Base-by-base conservation (phyloP, 2,113 vertebrate species). In the Macrotus californicus region DNA sequence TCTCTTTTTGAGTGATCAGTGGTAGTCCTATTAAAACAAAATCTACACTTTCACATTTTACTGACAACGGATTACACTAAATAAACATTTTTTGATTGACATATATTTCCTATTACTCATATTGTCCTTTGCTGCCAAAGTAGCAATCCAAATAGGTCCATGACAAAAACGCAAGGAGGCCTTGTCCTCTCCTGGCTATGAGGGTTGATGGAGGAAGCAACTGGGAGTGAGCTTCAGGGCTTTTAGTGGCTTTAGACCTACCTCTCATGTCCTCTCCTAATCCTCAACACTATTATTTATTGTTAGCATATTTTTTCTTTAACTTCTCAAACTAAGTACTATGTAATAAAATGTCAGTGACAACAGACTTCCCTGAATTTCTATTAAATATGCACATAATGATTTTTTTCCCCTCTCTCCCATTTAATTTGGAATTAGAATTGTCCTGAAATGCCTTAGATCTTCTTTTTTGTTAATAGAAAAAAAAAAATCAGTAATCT, bases 61-160 rank as follows among this genome's bases (percentile, higher is more conserved):
- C 94, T 96, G 95, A 98, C 95, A 98, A 96, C 85, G 70, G 89
- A 97, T 98, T 98, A 97, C 82, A 94, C 92, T 96, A 98, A 97
- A 97, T 96, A 98, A 98, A 98, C 96, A 48, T 82, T 50, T 97
- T 97, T 97, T 97, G 97, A 98, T 96, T 97, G 97, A 97, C 94
- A 88, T 85, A 76, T 96, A 79, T 97, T 98, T 98, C 84, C 95
- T 89, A 87, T 97, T 97, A 97, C 87, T 98, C 92, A 97, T n/a
- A 97, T 96, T 95, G 95, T 97, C 97, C 96, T 98, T 97, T 98
- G 81, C 91, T 98, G 97, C 73, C 97, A 98, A 94, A 97, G 91
- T 12, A 97, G 76, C 54, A 91, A 94, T 95, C 93, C 73, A 96
- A 97, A 97, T 61, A 94, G 13, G 54, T 87, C 96, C 26, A 81